Conservation (phyloP, 2,113 vertebrate species). For the Uria aalge region DNA sequence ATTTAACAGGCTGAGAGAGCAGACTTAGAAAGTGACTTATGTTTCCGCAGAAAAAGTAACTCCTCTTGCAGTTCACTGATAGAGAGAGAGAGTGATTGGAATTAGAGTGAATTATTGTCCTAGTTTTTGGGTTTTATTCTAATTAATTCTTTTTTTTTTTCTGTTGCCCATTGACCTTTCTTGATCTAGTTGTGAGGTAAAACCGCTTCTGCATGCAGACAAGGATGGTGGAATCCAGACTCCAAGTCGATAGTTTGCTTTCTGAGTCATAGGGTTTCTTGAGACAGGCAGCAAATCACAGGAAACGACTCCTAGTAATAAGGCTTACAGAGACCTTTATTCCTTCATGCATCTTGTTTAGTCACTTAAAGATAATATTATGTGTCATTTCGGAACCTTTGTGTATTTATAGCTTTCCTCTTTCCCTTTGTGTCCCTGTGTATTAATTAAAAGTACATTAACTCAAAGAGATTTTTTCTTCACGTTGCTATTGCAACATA, state of each 20-base stretch:
- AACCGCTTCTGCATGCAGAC: neutral
- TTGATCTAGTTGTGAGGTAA: neutral
- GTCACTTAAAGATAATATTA: neutral
- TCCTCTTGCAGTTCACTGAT: neutral
- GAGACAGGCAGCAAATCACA: neutral
- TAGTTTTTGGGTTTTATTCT: neutral
- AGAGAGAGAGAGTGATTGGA: neutral
- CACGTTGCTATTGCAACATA: fast-evolving
- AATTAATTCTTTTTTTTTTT: neutral
- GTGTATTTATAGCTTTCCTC: neutral
- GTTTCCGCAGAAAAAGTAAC: neutral
- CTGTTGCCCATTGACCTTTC: neutral
- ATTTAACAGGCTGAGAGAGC: neutral
- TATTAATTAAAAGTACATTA: neutral
- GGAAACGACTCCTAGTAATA: neutral
- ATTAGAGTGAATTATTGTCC: neutral
- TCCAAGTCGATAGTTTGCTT: neutral
- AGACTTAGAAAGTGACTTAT: neutral
- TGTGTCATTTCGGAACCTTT: neutral
- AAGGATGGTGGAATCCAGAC: neutral
- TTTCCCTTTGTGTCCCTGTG: neutral
- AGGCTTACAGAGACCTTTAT: neutral
- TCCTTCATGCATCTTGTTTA: neutral
- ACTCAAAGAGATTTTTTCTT: neutral
- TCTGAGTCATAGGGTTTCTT: neutral